Base-by-base conservation (phyloP, 2,113 vertebrate species). In the Aix galericulata region DNA sequence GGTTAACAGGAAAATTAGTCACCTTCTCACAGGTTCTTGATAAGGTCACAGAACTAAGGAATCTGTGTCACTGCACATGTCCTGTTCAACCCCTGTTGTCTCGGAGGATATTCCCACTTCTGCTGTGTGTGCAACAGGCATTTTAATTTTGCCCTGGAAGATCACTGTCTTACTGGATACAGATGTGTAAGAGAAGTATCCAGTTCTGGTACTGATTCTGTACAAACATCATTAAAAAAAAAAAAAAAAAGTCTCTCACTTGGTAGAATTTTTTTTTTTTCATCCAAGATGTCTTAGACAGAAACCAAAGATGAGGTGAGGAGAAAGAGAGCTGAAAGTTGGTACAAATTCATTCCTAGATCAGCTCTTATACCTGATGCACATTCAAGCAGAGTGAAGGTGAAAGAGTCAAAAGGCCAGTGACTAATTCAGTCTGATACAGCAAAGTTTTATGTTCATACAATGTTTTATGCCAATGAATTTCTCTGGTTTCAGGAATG, bases 1-100 rank as follows among this genome's bases (percentile, higher is more conserved):
- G 64, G 25, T 67, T 86, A 78, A 56, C 72, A 86, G 20, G 31
- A 88, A 91, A 91, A 95, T 63, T 71, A 86, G 90, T 68, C 58
- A 52, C 18, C n/a, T 85, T 59, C 21, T 88, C 20, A 8, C 13
- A 36, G 48, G 31, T 74, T 88, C 55, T 86, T 77, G 20, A 62
- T 63, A 80, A 80, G 60, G 32, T 68, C 67, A 72, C 22, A 60
- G 84, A 91, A 50, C 38, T 42, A 63, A 93, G 52, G 32, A 17
- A 4, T 29, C 60, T 58, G 15, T 16, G 21, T 84, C 1, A 0
- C 53, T 82, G 26, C 32, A 82, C 2, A 1, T 44, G 11, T 56
- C 46, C 60, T 88, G 20, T 38, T 55, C 58, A 76, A 53, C 11
- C 56, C 12, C 60, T 74, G 13, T 44, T 69, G 20, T 69, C 55